A percentile compares a stretch with the other conserved stretches of the same genome.
Conservation (phyloP, 1,140 invertebrate species). For the Halyomorpha halys region DNA sequence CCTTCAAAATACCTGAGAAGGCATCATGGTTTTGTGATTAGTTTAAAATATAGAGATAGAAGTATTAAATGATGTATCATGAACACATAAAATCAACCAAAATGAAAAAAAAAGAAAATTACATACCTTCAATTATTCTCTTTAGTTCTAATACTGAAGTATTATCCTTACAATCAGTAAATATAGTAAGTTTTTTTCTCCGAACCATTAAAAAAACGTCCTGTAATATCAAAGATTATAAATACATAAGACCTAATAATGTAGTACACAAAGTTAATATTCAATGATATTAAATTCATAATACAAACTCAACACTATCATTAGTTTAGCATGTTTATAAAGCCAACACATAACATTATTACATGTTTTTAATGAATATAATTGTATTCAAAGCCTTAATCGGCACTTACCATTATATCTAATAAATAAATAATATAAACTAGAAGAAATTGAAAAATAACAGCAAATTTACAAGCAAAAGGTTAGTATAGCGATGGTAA, state of each 20-base stretch:
- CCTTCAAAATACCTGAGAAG: slow-evolving; percentile 33
- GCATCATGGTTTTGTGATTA: not conserved
- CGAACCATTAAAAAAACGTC: slow-evolving; percentile 98
- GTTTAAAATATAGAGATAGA: not conserved
- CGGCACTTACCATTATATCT: slow-evolving; percentile 1
- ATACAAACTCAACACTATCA: too few species aligned
- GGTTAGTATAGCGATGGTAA: slow-evolving; percentile 14
- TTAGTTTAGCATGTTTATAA: too few species aligned
- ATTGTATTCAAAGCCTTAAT: too few species aligned
- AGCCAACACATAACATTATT: not conserved
- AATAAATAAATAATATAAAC: slow-evolving; percentile 1
- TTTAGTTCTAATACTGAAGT: slow-evolving; percentile 89
- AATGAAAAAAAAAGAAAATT: not conserved
- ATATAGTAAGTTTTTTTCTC: slow-evolving; percentile 92
- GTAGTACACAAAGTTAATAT: too few species aligned
- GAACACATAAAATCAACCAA: not conserved
- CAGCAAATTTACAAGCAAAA: slow-evolving; percentile 5
- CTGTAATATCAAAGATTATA: slow-evolving; percentile 36
- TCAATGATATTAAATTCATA: too few species aligned
- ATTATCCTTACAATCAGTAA: slow-evolving; percentile 95
- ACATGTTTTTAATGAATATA: too few species aligned
- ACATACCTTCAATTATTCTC: slow-evolving; percentile 86
- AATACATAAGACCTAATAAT: too few species aligned
- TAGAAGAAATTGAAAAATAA: not conserved
- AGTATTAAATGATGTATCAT: not conserved